Base-by-base conservation (phyloP, 92 coral and sea anemone genomes). In the Nematostella vectensis region DNA sequence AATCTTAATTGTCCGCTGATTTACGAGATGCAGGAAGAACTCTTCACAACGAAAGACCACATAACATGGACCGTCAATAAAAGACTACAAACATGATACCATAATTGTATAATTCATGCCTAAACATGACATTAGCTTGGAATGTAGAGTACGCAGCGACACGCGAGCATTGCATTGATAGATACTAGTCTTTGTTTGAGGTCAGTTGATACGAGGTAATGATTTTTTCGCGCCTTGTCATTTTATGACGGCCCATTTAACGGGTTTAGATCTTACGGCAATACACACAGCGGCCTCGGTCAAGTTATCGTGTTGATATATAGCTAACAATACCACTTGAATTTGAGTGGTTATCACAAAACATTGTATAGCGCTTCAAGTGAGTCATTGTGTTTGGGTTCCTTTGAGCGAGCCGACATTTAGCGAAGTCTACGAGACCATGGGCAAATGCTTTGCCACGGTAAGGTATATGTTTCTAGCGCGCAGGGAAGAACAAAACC, bases 61-160 rank as follows among this genome's bases (percentile, higher is more conserved):
- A n/a, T n/a, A n/a, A n/a, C n/a, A n/a, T n/a, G n/a, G n/a, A n/a
- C n/a, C n/a, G n/a, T n/a, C n/a, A n/a, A n/a, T n/a, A n/a, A 49
- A 55, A 25, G 55, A 27, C 3, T 48, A n/a, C 10, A n/a, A 31
- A n/a, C 37, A 47, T 23, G 28, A 65, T 55, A 28, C 37, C 61
- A 44, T 61, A 68, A 76, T 76, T 76, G 54, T 29, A 55, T 48
- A 48, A 54, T 61, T 58, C 68, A 45, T 65, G 57, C 65, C 57
- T 62, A 59, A 76, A 75, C 65, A 75, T 50, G 15, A 50, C 21
- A 53, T 53, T 51, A 53, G 58, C 20, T 11, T n/a, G 27, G 55
- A 51, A 22, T 45, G 51, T 45, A 4, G 23, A 22, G 40, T 6
- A 9, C 21, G 51, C 51, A 45, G 23, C 21, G 23, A 17, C 51